Percentiles rank a stretch among this genome's conserved stretches.
Conservation (phyloP, 2,113 vertebrate species). For the Nibea coibor region DNA sequence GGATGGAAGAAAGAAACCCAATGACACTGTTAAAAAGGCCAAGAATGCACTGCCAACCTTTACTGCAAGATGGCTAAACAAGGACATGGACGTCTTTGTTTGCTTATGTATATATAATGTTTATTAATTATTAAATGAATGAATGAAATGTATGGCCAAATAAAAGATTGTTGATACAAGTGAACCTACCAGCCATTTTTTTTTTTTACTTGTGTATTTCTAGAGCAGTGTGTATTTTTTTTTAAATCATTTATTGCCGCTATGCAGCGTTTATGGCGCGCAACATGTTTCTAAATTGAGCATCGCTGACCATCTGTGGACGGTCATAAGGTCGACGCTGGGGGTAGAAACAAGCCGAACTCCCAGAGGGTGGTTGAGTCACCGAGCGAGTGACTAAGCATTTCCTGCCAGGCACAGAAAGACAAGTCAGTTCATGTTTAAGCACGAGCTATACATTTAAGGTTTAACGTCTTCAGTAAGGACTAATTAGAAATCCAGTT, state of each 20-base stretch:
- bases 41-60: conserved; percentile 76
- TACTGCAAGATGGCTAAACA: conserved; percentile 65
- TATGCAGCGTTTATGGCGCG: conserved; percentile 50
- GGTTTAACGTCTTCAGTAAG: too few relatives aligned
- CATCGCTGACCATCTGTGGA: conserved; percentile 60
- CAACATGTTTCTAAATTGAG: conserved; percentile 52
- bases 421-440: conserved; percentile 1
- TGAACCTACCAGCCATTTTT: background rate
- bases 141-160: conserved; percentile 76
- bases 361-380: conserved; percentile 54
- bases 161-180: conserved; percentile 76
- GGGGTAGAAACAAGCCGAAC: conserved; percentile 51
- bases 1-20: conserved; percentile 22
- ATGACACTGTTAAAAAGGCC: conserved; percentile 69
- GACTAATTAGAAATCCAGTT: too few relatives aligned
- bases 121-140: conserved; percentile 74
- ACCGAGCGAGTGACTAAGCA: conserved; percentile 62
- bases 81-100: conserved; percentile 57
- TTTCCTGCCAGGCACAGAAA: conserved; percentile 57
- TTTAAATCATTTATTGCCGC: conserved; percentile 16
- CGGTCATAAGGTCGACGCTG: conserved; percentile 33
- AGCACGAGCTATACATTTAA: background rate
- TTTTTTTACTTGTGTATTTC: conserved; percentile 2
- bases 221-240: conserved; percentile 35
- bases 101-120: conserved; percentile 79